Evolutionary conservation across 1,140 invertebrate species (phyloP).

Genomic region (Penaeus indicus): DNA sequence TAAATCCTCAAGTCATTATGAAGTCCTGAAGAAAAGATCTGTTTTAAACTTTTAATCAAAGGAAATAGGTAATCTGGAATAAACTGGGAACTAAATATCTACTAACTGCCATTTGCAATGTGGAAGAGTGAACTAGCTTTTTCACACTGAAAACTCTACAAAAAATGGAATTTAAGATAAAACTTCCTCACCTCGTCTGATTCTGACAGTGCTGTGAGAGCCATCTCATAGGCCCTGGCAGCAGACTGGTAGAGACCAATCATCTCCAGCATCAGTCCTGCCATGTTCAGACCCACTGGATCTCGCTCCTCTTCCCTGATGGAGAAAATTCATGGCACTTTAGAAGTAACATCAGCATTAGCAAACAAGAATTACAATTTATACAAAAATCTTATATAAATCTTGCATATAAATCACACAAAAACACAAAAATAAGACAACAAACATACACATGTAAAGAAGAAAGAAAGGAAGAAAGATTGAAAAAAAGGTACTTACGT

Average conservation of each 20-base stretch:
- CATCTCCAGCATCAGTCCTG: conserved; percentile 83
- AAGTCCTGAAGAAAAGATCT: neutral
- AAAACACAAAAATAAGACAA: neutral
- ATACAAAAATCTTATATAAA: neutral
- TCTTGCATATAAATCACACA: no score
- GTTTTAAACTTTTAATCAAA: neutral
- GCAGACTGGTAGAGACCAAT: conserved; percentile 78
- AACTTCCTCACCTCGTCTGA: conserved; percentile 29
- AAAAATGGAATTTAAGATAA: no score
- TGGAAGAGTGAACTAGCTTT: no score
- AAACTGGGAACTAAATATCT: no score
- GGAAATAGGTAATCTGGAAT: no score
- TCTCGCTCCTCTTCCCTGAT: conserved; percentile 54
- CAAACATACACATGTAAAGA: neutral
- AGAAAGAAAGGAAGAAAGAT: neutral
- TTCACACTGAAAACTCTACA: no score
- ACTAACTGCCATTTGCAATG: no score
- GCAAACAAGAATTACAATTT: neutral
- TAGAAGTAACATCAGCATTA: neutral
- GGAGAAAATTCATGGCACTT: neutral
- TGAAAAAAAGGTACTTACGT: conserved; percentile 24
- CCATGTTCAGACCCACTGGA: conserved; percentile 78
- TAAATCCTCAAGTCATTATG: neutral
- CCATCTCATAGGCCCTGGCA: conserved; percentile 76
- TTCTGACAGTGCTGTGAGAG: conserved; percentile 72